Base-by-base conservation (phyloP, 1,140 invertebrate species). In the Steinernema feltiae region DNA sequence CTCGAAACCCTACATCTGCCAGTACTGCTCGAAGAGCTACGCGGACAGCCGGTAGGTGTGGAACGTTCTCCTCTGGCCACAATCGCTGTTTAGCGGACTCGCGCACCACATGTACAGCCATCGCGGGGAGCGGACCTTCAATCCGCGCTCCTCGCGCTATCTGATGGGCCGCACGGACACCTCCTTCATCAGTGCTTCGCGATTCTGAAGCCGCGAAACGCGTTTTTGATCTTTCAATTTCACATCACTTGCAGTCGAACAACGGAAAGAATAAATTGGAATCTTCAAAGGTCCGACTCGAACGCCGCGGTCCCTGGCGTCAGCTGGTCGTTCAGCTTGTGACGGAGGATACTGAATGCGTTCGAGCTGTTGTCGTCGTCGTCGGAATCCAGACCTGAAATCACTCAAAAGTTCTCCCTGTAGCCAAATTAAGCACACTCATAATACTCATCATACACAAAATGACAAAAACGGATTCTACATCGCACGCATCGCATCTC, bases 51-150 rank as follows among this genome's bases (percentile, higher is more conserved):
- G 84, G 81, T 82, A 72, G 71, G 32, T 41, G 21, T 27, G n/a
- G n/a, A 24, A n/a, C 18, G 2, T 74, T 21, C 31, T 35, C 29
- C 21, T 46, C 72, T 27, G 32, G n/a, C 32, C 32, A n/a, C 1
- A 7, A 41, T 41, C 18, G 12, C 30, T 76, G 12, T 69, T 70
- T 24, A 82, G 82, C 24, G 74, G 72, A 72, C 75, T 85, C 3
- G 84, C 85, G 0, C 84, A 86, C 70, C 84, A 85, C 74, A 86
- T 85, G 84, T 82, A 81, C 72, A 78, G 76, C 41, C 84, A 85
- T 73, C 78, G 84, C 32, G 84, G 74, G 7, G 53, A 63, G 24
- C 7, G 53, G 53, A 63, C 53, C 53, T 63, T 63, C 53, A 63
- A 63, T 21, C 53, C 53, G 12, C 53, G 53, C 53, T 63, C 53